Evolutionary conservation across 2,797 vertebrate genomes (phyloP).

Genomic region (Brachymystax lenok): DNA sequence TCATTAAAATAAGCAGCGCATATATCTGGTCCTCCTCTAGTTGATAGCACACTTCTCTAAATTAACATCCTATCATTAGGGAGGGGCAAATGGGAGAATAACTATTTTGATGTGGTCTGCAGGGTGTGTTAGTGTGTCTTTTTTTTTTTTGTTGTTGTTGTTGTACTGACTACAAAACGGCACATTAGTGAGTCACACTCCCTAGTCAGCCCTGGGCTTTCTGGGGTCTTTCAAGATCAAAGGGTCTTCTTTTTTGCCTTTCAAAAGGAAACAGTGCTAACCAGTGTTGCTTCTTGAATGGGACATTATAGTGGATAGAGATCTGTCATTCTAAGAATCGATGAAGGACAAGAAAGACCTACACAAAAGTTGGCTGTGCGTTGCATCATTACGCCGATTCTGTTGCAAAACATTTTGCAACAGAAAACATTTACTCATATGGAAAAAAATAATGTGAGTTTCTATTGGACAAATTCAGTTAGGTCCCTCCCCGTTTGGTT

Average conservation of each 20-base stretch:
- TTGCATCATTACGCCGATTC: too few species aligned
- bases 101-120: slow-evolving; percentile 34
- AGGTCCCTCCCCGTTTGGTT: too few species aligned
- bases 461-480: too few species aligned
- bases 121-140: slow-evolving; percentile 1
- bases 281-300: too few species aligned
- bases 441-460: too few species aligned
- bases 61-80: slow-evolving; percentile 25
- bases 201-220: slow-evolving; percentile 9
- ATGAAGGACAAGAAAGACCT: too few species aligned
- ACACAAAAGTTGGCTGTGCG: too few species aligned
- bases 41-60: slow-evolving; percentile 32
- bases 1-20: slow-evolving; percentile 63
- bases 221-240: slow-evolving; percentile 34
- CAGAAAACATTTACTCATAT: too few species aligned
- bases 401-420: too few species aligned
- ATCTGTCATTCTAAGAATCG: too few species aligned
- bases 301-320: too few species aligned
- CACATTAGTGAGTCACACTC: slow-evolving; percentile 28
- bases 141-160: background rate
- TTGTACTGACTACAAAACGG: slow-evolving; percentile 29
- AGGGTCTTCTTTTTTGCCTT: slow-evolving; percentile 18
- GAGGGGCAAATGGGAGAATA: slow-evolving; percentile 20
- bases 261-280: background rate
- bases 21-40: slow-evolving; percentile 45